phyloP scores from a whole-genome alignment of 2,113 vertebrate species.

The Larimichthys polyactis region DNA sequence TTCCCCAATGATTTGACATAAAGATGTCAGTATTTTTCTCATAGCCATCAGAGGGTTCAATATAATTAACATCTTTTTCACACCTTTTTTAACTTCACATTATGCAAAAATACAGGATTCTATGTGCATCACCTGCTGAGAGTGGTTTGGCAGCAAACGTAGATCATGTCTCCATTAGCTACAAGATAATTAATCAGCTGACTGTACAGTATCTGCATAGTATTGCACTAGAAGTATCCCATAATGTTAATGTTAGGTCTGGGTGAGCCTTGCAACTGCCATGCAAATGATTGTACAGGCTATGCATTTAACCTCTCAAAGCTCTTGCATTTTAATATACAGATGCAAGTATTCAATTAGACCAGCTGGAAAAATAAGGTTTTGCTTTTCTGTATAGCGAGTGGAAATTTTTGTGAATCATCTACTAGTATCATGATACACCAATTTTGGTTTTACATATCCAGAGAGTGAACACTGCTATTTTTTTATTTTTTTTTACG shows the following conservation, averaged over 20 bases:
- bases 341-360: background rate
- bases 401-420: background rate
- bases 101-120: conserved; percentile 60
- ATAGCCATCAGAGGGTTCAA: conserved; percentile 32
- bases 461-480: background rate
- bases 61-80: conserved; percentile 56
- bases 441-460: background rate
- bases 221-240: conserved; percentile 44
- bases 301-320: conserved; percentile 31
- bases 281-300: conserved; percentile 32
- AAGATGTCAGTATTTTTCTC: conserved; percentile 44
- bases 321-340: conserved; percentile 32
- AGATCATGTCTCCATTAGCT: conserved; percentile 49
- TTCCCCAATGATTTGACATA: conserved; percentile 55
- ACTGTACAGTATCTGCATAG: conserved; percentile 45
- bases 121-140: conserved; percentile 56
- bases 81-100: conserved; percentile 41
- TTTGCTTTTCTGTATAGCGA: background rate
- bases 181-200: conserved; percentile 62
- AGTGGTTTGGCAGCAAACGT: conserved; percentile 44
- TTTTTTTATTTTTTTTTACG: background rate
- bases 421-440: background rate
- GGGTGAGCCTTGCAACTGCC: conserved; percentile 10
- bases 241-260: conserved; percentile 55
- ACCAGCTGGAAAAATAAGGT: background rate